A percentile compares a stretch with the other conserved stretches of the same genome.
These are phyloP conservation scores for Paralichthys olivaceus DNA, from an alignment of 2,113 vertebrate species.

Conservation along the genomic window DNA sequence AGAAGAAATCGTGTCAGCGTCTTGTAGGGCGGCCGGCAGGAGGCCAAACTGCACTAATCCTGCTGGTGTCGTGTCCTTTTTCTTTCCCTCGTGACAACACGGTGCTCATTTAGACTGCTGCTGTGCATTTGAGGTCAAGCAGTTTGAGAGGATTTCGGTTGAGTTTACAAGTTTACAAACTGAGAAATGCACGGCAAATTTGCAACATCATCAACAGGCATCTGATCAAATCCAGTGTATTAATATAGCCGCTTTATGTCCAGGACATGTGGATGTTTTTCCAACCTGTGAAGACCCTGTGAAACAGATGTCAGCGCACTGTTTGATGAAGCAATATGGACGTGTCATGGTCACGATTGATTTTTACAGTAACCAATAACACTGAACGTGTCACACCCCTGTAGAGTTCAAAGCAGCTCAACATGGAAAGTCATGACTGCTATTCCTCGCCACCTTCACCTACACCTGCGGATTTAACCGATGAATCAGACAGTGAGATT, in stretches of 20 bases:
- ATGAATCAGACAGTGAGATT: too few species aligned
- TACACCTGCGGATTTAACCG: too few species aligned
- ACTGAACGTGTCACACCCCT: too few species aligned
- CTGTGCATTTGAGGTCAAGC: constrained; percentile 79
- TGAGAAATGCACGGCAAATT: neutral
- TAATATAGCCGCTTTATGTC: neutral
- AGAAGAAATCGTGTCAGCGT: constrained; percentile 68
- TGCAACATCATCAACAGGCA: neutral
- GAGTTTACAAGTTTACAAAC: constrained; percentile 22
- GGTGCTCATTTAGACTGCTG: constrained; percentile 84
- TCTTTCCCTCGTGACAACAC: constrained; percentile 62
- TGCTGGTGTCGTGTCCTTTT: constrained; percentile 58
- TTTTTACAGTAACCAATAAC: too few species aligned
- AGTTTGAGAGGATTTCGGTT: constrained; percentile 8
- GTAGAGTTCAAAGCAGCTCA: too few species aligned
- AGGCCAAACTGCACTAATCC: constrained; percentile 77
- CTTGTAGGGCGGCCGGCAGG: constrained; percentile 52
- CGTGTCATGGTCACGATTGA: too few species aligned
- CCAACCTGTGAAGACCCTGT: neutral
- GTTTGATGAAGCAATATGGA: neutral
- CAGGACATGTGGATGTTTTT: too few species aligned
- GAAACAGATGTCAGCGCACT: neutral
- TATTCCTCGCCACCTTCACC: too few species aligned
- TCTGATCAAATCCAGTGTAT: neutral
- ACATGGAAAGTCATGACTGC: too few species aligned